phyloP scores from a whole-genome alignment of 2,888 invertebrate genomes.

The Anoncus sp. region DNA sequence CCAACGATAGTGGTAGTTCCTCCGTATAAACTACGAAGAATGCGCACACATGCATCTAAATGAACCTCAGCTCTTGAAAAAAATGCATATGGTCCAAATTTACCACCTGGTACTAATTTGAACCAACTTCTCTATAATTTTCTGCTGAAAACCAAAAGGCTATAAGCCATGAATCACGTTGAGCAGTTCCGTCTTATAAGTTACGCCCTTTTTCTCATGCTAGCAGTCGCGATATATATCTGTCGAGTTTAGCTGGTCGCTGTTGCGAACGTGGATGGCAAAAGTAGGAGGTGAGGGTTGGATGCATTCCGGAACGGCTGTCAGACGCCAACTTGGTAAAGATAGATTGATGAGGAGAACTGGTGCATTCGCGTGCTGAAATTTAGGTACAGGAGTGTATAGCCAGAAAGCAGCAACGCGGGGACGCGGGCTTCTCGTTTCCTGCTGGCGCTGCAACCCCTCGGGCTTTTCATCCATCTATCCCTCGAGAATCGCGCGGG shows the following conservation, averaged over 20 bases:
- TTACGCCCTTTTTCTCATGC: too few species aligned
- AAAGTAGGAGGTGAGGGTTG: conserved; percentile 66
- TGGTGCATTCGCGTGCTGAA: conserved; percentile 76
- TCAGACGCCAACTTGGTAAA: conserved; percentile 77
- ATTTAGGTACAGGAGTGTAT: conserved; percentile 67
- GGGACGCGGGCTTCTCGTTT: conserved; percentile 49
- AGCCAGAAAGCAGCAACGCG: conserved; percentile 55
- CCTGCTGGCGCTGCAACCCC: conserved; percentile 50
- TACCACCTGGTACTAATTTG: too few species aligned
- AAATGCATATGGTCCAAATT: too few species aligned
- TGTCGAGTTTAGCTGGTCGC: conserved; percentile 66
- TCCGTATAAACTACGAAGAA: too few species aligned
- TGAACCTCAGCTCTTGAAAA: too few species aligned
- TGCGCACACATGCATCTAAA: too few species aligned
- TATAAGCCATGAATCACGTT: too few species aligned
- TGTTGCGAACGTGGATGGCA: conserved; percentile 61
- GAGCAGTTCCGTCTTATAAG: too few species aligned
- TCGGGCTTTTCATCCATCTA: conserved; percentile 62
- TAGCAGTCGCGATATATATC: too few species aligned
- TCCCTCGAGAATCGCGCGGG: conserved; percentile 45
- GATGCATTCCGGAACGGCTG: conserved; percentile 80
- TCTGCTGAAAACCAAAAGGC: too few species aligned
- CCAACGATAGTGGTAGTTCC: too few species aligned
- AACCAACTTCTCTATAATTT: too few species aligned
- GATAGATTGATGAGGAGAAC: conserved; percentile 79